These are phyloP conservation scores for Phaetusa simplex DNA, from an alignment of 2,113 vertebrate genomes.

Conservation along the genomic window DNA sequence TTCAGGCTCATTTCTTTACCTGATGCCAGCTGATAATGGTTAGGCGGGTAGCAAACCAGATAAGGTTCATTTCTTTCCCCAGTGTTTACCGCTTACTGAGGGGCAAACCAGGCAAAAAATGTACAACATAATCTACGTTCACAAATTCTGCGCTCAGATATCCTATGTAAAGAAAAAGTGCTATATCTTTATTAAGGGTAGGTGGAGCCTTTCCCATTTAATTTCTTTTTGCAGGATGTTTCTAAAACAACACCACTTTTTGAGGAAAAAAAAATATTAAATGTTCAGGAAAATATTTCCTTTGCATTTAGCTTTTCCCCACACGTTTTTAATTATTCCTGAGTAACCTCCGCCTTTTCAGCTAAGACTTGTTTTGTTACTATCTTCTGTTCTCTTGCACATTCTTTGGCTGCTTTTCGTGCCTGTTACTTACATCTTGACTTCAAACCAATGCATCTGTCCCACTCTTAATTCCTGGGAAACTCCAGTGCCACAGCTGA, in stretches of 20 bases:
- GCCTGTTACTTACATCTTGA: background rate
- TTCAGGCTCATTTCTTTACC: constrained; percentile 59
- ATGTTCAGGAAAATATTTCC: background rate
- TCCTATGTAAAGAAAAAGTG: background rate
- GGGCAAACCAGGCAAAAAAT: background rate
- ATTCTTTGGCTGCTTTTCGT: constrained; percentile 13
- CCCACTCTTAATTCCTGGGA: background rate
- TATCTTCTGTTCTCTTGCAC: background rate
- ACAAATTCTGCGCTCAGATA: background rate
- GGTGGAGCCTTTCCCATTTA: background rate
- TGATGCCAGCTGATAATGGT: constrained; percentile 48
- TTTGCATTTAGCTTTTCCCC: background rate
- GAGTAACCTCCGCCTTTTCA: background rate
- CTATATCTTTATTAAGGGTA: background rate
- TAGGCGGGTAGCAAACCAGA: constrained; percentile 40
- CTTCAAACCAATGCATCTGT: background rate
- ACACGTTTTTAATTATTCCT: background rate
- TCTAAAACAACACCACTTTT: background rate
- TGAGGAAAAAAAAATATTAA: background rate
- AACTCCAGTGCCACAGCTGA: background rate
- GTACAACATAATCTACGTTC: background rate
- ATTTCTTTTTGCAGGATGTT: background rate
- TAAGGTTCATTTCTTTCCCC: constrained; percentile 19
- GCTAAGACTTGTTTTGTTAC: background rate
- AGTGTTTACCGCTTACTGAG: background rate